A percentile compares a stretch with the other conserved stretches of the same genome.
Conservation (phyloP, 2,797 vertebrate species). For the Acanthis flammea region DNA sequence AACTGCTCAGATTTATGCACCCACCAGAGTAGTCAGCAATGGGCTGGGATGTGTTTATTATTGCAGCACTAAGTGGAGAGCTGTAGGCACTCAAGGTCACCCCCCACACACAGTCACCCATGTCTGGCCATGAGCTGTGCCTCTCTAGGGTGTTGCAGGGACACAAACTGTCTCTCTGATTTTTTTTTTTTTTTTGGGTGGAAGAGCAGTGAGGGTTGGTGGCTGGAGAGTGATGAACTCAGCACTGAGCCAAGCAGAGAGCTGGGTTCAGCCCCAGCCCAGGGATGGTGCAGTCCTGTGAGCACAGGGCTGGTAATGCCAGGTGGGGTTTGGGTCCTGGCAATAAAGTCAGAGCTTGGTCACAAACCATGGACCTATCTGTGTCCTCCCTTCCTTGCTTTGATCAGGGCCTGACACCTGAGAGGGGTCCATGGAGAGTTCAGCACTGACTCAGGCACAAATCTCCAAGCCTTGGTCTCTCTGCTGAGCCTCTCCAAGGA, state of each 20-base stretch:
- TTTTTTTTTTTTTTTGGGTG: background rate
- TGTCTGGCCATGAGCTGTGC: accelerated
- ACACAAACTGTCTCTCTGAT: background rate
- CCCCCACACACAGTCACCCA: background rate
- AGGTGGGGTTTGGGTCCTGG: background rate
- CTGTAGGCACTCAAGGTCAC: accelerated
- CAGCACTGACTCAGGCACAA: accelerated
- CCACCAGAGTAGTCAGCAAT: background rate
- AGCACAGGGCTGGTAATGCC: background rate
- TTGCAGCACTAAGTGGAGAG: background rate
- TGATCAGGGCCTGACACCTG: background rate
- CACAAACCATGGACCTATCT: background rate
- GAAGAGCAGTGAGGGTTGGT: background rate
- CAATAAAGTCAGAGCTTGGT: background rate
- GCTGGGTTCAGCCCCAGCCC: background rate
- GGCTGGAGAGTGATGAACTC: background rate
- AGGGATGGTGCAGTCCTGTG: background rate
- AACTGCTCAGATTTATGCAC: background rate
- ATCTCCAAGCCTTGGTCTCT: background rate
- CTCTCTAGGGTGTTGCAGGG: background rate
- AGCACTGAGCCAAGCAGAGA: accelerated
- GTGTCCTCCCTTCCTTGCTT: background rate
- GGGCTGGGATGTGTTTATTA: background rate
- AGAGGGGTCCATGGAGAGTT: background rate
- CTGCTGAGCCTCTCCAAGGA: background rate